Base-by-base conservation (phyloP, 2,113 vertebrate genomes). In the Syngnathus typhle region DNA sequence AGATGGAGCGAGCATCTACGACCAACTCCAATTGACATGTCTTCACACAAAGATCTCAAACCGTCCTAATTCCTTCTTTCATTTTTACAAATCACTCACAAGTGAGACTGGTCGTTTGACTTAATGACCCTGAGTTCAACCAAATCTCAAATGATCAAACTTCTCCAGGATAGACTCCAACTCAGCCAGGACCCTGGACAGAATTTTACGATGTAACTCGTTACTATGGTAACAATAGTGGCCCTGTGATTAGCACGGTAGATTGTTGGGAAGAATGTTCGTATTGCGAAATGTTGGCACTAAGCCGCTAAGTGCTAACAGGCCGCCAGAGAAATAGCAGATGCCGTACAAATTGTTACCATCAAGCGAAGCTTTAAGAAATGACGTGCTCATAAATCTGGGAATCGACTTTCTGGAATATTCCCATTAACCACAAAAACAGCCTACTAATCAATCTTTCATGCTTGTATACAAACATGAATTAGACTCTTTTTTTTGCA, bases 1-100 rank as follows among this genome's bases (percentile, higher is more conserved):
- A 71, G 78, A 64, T 39, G 60, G 68, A 76, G 67, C 64, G 6
- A 18, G 67, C 71, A 75, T 75, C 64, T 74, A 72, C 73, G 74
- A 59, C 49, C 19, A n/a, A 52, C 7, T 2, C 75, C 64, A 78
- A 59, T 68, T 78, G 19, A 38, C 64, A 72, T 60, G 46, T 38
- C 71, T 47, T 58, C 68, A 47, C 74, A 18, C 71, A 59, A 5
- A 67, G 41, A 39, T 32, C 18, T 58, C 13, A 16, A 18, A 36
- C 55, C 1, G 27, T 6, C 27, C 55, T 4, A 36, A 32, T 58
- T 36, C 27, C 27, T 27, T 15, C 13, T 49, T 1, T 49, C 0
- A 13, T 15, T 27, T 56, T 56, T 56, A 27, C 12, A 56, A 56
- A 36, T 56, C 55, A 56, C 36, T 21, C n/a, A 12, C n/a, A 54